Conservation (phyloP, 2,797 vertebrate genomes). For the Acanthis flammea region DNA sequence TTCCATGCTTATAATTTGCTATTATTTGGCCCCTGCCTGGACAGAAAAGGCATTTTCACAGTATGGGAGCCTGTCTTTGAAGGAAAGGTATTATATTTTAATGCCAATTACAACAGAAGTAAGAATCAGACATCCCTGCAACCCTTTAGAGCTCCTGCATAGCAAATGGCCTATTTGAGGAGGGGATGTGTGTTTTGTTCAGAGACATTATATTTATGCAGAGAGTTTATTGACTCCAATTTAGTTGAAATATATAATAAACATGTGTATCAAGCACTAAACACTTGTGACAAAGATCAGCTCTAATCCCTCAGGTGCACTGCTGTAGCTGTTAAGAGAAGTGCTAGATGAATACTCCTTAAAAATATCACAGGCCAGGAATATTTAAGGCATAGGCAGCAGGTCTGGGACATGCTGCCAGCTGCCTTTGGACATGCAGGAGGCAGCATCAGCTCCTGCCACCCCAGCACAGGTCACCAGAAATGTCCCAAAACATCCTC, state of each 20-base stretch:
- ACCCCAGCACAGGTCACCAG: background rate
- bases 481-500: background rate
- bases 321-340: background rate
- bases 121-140: constrained; percentile 38
- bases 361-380: background rate
- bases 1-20: constrained; percentile 60
- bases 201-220: constrained; percentile 47
- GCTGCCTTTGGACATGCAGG: background rate
- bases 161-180: constrained; percentile 32
- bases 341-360: background rate
- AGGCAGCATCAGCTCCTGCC: background rate
- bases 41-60: constrained; percentile 58
- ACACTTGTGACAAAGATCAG: constrained; percentile 43
- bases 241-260: constrained; percentile 60
- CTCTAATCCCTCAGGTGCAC: constrained; percentile 14
- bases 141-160: constrained; percentile 21
- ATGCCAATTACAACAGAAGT: constrained; percentile 51
- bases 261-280: constrained; percentile 31
- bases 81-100: constrained; percentile 31
- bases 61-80: constrained; percentile 30
- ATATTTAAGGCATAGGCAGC: background rate
- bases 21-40: constrained; percentile 60
- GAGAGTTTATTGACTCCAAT: constrained; percentile 61
- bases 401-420: background rate
- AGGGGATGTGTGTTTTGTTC: constrained; percentile 40